Evolutionary conservation across 2,797 vertebrate genomes (phyloP), one percentile per base, ranked within the genome.

Genomic region (Ctenochaetus hawaiiensis): DNA sequence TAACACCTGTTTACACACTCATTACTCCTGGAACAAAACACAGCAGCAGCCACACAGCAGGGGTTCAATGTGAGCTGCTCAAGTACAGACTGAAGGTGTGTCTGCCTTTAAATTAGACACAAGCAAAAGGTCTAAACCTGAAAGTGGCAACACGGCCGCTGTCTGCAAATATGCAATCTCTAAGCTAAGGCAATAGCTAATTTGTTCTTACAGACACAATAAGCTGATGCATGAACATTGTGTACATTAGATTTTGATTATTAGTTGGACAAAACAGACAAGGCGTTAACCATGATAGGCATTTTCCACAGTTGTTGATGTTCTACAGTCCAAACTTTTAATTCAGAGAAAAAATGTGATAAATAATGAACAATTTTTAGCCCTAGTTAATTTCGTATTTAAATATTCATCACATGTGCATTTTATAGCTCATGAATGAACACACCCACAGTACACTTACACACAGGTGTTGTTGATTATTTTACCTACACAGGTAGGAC

Each of bases 1-100:
- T 83, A 88, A 67, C 77, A 72, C 67, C 60, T 26, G 67, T 82
- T 91, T 85, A 72, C 39, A 54, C 67, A 49, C 60, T 65, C 20
- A 60, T 73, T 39, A 20, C 39, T 39, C 22, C 53, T 7, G 54
- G 56, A 68, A 73, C 71, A 80, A 65, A 72, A 51, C 43, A 66
- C 44, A 69, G 52, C 41, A 58, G 67, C 72, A 45, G 69, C 64
- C 4, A 39, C 62, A 39, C 67, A 14, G 72, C 23, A 0, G 63
- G 34, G 51, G 8, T 30, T 39, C 9, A 9, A 1, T 2, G 56
- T 43, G 62, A 30, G 53, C 18, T 0, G 45, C 20, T 63, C n/a
- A 48, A 22, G n/a, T 26, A 8, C 66, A 54, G 57, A 67, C 14
- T 45, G 37, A 9, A 77, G 17, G 14, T 1, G 10, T 10, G 37